These are phyloP conservation scores for Gerris buenoi DNA, from an alignment of 1,140 invertebrate species.

Conservation along the genomic window DNA sequence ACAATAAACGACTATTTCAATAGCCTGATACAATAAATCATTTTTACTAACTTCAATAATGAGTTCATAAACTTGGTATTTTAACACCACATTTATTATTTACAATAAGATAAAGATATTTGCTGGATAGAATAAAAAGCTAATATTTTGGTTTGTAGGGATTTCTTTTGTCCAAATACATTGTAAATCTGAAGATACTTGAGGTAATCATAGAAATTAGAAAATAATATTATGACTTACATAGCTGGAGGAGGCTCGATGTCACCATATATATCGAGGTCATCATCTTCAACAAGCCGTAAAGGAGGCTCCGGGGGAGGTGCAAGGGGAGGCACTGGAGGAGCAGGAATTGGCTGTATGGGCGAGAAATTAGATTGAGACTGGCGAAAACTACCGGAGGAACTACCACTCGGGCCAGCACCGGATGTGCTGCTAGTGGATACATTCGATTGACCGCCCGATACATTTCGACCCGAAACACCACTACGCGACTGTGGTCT, in stretches of 20 bases:
- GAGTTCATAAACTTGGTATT: no score
- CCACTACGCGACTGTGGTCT: conserved; percentile 19
- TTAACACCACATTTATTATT: no score
- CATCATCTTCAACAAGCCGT: conserved; percentile 24
- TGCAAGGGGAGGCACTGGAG: conserved; percentile 3
- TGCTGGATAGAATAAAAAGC: no score
- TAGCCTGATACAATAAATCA: no score
- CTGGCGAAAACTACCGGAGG: background rate
- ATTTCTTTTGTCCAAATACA: no score
- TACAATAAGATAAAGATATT: no score
- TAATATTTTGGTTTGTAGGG: no score
- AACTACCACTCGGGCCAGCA: background rate
- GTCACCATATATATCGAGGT: conserved; percentile 38
- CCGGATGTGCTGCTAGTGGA: background rate
- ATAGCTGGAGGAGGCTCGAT: conserved; percentile 31
- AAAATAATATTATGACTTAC: background rate
- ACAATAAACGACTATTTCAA: no score
- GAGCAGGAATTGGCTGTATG: background rate
- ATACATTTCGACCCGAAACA: conserved; percentile 19
- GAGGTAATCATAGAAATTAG: background rate
- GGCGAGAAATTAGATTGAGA: background rate
- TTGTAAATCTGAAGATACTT: no score
- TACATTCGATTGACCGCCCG: conserved; percentile 19
- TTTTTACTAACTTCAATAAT: no score
- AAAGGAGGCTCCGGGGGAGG: conserved; percentile 9